Conservation (phyloP, 2,888 invertebrate genomes). For the Rugalucina vietnamica region DNA sequence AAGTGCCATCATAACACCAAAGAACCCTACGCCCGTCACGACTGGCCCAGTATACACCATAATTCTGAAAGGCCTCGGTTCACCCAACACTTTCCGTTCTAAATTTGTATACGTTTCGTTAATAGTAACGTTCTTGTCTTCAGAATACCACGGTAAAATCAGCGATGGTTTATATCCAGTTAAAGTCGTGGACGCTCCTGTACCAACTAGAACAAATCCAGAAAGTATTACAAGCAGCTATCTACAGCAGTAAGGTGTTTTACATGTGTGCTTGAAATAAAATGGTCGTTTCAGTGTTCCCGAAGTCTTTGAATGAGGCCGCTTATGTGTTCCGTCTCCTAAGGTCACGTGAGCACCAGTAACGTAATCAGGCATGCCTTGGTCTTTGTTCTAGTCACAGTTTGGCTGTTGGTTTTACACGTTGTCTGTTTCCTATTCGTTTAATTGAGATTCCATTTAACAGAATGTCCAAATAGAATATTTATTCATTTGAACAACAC, state of each 20-base stretch:
- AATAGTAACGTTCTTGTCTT: conserved; percentile 14
- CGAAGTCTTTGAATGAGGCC: conserved; percentile 21
- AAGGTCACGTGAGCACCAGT: conserved; percentile 66
- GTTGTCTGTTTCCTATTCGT: background rate
- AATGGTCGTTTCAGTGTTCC: conserved; percentile 53
- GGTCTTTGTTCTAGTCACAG: background rate
- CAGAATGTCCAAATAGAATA: background rate
- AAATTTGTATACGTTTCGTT: conserved; percentile 44
- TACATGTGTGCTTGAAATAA: conserved; percentile 59
- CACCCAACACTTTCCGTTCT: conserved; percentile 42
- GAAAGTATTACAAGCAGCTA: conserved; percentile 56
- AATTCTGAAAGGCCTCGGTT: conserved; percentile 48
- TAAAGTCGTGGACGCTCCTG: conserved; percentile 70
- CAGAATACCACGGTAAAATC: conserved; percentile 37
- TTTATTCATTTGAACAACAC: background rate
- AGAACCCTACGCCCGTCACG: conserved; percentile 98
- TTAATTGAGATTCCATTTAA: background rate
- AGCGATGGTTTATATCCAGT: conserved; percentile 70
- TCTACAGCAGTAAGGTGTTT: conserved; percentile 65
- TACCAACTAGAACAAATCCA: conserved; percentile 54
- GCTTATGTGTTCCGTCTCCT: conserved; percentile 55
- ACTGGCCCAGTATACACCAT: conserved; percentile 97
- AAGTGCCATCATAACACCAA: conserved; percentile 98
- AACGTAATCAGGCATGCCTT: conserved; percentile 68
- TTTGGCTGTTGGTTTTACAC: no score